Percentiles rank a stretch among this genome's conserved stretches.
Evolutionary conservation across 2,888 invertebrate genomes (phyloP).

Genomic region (Peribatodes rhomboidaria): DNA sequence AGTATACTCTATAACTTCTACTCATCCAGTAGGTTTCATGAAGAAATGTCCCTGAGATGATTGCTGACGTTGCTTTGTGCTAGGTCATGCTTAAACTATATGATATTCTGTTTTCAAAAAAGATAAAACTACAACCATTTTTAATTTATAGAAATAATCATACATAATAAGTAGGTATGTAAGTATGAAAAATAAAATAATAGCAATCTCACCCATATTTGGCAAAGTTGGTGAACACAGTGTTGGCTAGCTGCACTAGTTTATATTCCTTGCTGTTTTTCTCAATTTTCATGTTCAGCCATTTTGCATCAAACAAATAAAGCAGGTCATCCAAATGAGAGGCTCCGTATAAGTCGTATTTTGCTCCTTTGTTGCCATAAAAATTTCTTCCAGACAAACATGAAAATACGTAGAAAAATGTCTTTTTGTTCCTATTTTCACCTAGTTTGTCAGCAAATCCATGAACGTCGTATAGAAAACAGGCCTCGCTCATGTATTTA

Average conservation of each 20-base stretch:
- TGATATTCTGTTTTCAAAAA: too few relatives aligned
- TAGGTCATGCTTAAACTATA: too few relatives aligned
- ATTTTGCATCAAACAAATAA: conserved; percentile 65
- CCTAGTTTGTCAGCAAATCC: conserved; percentile 39
- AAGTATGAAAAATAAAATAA: not conserved
- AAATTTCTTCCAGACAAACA: conserved; percentile 63
- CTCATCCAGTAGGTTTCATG: too few relatives aligned
- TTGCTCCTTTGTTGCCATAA: conserved; percentile 52
- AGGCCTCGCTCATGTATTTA: conserved; percentile 48
- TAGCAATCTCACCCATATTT: conserved; percentile 66
- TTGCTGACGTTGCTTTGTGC: too few relatives aligned
- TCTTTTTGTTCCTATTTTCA: conserved; percentile 32
- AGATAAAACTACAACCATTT: too few relatives aligned
- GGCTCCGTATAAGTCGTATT: conserved; percentile 60
- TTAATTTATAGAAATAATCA: too few relatives aligned
- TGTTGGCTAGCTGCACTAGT: conserved; percentile 61
- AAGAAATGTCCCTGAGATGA: too few relatives aligned
- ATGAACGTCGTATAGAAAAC: conserved; percentile 52
- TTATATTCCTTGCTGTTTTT: conserved; percentile 58
- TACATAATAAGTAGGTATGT: too few relatives aligned
- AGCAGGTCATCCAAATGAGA: conserved; percentile 68
- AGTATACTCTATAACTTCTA: too few relatives aligned
- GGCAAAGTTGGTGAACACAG: conserved; percentile 69
- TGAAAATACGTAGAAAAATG: conserved; percentile 60
- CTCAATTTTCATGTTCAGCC: conserved; percentile 53